phyloP scores from a whole-genome alignment of 1,140 invertebrate species.

The Pachypeltis micranthus region DNA sequence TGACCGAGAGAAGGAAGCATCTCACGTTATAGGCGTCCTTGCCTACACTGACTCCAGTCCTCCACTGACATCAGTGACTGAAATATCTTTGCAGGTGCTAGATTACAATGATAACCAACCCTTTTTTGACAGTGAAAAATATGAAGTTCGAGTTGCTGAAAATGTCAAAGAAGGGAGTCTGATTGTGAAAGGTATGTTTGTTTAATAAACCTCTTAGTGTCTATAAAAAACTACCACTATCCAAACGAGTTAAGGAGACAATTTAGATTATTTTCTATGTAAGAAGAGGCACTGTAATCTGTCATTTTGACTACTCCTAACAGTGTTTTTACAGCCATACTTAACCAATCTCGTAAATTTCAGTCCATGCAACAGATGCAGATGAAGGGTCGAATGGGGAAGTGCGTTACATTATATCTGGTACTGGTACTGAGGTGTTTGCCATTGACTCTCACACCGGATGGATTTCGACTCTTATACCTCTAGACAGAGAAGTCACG shows the following conservation, averaged over 20 bases:
- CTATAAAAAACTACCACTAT: no score
- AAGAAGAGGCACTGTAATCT: no score
- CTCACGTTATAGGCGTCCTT: neutral
- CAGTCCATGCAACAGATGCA: constrained; percentile 67
- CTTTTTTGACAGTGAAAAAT: constrained; percentile 70
- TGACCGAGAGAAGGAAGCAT: constrained; percentile 7
- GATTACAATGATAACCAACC: constrained; percentile 88
- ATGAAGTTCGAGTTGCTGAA: constrained; percentile 63
- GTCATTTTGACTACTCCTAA: no score
- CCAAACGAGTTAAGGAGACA: no score
- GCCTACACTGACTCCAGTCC: constrained; percentile 38
- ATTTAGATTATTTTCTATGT: no score
- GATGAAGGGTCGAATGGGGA: constrained; percentile 77
- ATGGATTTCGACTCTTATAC: constrained; percentile 63
- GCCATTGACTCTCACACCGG: constrained; percentile 73
- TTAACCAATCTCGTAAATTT: no score
- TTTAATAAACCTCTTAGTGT: no score
- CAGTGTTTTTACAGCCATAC: no score
- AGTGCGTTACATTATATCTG: constrained; percentile 55
- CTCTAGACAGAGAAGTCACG: constrained; percentile 67
- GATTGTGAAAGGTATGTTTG: constrained; percentile 49
- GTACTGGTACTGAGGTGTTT: constrained; percentile 51
- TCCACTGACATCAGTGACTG: constrained; percentile 55
- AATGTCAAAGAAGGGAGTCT: constrained; percentile 61
- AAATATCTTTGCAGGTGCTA: constrained; percentile 64